A percentile compares a stretch with the other conserved stretches of the same genome.
Conservation (phyloP, 2,888 invertebrate species). For the Protophormia terraenovae region DNA sequence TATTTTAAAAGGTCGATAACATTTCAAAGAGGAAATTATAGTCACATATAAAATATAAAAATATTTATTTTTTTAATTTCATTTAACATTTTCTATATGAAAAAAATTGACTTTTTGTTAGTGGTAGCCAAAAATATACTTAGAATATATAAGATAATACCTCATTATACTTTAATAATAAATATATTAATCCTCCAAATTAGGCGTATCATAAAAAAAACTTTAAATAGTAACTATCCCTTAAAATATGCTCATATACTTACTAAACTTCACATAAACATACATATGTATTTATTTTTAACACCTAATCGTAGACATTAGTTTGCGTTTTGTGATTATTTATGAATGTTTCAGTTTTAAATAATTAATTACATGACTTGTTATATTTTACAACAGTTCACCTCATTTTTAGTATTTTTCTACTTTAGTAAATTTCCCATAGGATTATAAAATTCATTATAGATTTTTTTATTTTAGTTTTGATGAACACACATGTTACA, state of each 20-base stretch:
- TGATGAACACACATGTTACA: neutral
- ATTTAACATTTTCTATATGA: too few relatives aligned
- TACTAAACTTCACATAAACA: too few relatives aligned
- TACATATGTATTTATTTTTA: neutral
- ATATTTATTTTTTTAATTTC: too few relatives aligned
- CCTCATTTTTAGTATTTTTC: neutral
- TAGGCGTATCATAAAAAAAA: neutral
- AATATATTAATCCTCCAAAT: too few relatives aligned
- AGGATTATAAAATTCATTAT: slow-evolving; percentile 12
- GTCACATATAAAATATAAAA: too few relatives aligned
- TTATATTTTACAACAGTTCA: neutral
- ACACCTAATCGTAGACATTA: slow-evolving; percentile 31
- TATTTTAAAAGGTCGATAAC: too few relatives aligned
- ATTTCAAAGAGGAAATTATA: too few relatives aligned
- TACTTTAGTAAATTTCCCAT: slow-evolving; percentile 62
- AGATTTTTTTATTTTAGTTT: neutral
- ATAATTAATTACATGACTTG: slow-evolving; percentile 40
- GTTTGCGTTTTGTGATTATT: neutral
- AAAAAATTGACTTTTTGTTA: too few relatives aligned
- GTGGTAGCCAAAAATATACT: too few relatives aligned
- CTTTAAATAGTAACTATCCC: neutral
- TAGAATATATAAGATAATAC: too few relatives aligned
- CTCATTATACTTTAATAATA: too few relatives aligned
- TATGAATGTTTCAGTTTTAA: slow-evolving; percentile 21
- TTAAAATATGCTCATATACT: neutral